phyloP scores from a whole-genome alignment of 64 coral and sea anemone genomes.

The Montipora capricornis region DNA sequence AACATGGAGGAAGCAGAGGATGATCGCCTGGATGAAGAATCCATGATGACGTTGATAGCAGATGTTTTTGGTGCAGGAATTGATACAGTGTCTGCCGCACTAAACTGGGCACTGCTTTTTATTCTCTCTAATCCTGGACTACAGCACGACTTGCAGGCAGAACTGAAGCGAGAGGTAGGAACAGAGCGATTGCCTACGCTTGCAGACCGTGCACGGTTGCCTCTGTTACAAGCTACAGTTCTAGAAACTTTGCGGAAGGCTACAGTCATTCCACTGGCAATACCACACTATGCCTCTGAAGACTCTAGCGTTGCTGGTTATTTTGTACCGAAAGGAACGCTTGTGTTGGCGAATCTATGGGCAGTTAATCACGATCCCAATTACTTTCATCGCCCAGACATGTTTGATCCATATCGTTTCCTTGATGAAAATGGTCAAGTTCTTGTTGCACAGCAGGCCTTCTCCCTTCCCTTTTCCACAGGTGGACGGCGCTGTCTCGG shows the following conservation, averaged over 20 bases:
- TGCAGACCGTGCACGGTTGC: slow-evolving; percentile 70
- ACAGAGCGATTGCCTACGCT: slow-evolving; percentile 29
- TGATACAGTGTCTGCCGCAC: slow-evolving; percentile 71
- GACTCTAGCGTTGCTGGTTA: no score
- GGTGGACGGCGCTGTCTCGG: slow-evolving; percentile 71
- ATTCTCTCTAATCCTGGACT: slow-evolving; percentile 56
- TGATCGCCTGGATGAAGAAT: no score
- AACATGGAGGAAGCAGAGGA: no score
- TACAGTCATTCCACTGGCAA: slow-evolving; percentile 36
- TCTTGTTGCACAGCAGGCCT: slow-evolving; percentile 8
- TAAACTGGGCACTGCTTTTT: slow-evolving; percentile 73
- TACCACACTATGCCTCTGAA: no score
- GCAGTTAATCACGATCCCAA: no score
- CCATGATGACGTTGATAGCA: no score
- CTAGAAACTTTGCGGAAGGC: slow-evolving; percentile 63
- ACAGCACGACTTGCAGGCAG: slow-evolving; percentile 61
- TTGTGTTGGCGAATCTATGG: no score
- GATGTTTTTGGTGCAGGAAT: neutral
- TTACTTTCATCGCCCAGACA: no score
- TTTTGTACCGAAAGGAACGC: no score
- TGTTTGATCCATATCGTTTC: slow-evolving; percentile 81
- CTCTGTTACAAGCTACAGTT: slow-evolving; percentile 76
- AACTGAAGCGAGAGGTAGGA: slow-evolving; percentile 62
- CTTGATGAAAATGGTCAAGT: slow-evolving; percentile 62
- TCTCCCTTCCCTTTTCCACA: slow-evolving; percentile 72